Percentiles rank a stretch among this genome's conserved stretches.
Conservation (phyloP, 2,113 vertebrate species). For the Fregata magnificens region DNA sequence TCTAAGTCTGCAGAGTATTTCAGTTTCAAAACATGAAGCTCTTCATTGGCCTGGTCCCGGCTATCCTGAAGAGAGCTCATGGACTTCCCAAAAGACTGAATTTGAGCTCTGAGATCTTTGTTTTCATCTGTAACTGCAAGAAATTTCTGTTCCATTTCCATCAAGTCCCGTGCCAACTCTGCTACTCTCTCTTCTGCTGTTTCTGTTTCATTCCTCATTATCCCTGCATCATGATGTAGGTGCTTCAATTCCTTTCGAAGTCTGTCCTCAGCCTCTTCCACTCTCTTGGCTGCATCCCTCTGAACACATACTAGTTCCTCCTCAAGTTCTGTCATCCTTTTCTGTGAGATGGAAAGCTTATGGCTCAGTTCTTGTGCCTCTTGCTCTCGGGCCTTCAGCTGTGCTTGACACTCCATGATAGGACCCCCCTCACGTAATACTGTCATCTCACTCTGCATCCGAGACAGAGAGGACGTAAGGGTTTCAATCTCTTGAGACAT, state of each 20-base stretch:
- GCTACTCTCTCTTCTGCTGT: slow-evolving; percentile 94
- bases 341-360: slow-evolving; percentile 75
- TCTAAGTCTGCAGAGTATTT: slow-evolving; percentile 59
- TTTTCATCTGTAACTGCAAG: slow-evolving; percentile 81
- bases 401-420: slow-evolving; percentile 28
- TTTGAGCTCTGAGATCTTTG: slow-evolving; percentile 80
- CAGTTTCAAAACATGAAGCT: slow-evolving; percentile 62
- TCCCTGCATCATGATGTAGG: slow-evolving; percentile 88
- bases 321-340: slow-evolving; percentile 69
- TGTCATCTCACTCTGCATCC: slow-evolving; percentile 40
- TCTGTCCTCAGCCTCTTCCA: slow-evolving; percentile 69
- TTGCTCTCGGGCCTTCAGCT: slow-evolving; percentile 70
- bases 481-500: slow-evolving; percentile 61
- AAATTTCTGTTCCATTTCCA: slow-evolving; percentile 88
- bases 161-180: slow-evolving; percentile 89
- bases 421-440: slow-evolving; percentile 22
- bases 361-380: slow-evolving; percentile 76
- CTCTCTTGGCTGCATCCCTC: slow-evolving; percentile 56
- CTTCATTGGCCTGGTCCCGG: slow-evolving; percentile 81
- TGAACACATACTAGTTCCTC: slow-evolving; percentile 60
- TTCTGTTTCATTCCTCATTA: slow-evolving; percentile 92
- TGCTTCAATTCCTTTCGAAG: slow-evolving; percentile 83
- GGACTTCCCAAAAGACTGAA: slow-evolving; percentile 86
- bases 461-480: slow-evolving; percentile 41
- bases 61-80: slow-evolving; percentile 92